These are phyloP conservation scores for Felis catus DNA, from an alignment of 2,113 vertebrate species.

Conservation along the genomic window DNA sequence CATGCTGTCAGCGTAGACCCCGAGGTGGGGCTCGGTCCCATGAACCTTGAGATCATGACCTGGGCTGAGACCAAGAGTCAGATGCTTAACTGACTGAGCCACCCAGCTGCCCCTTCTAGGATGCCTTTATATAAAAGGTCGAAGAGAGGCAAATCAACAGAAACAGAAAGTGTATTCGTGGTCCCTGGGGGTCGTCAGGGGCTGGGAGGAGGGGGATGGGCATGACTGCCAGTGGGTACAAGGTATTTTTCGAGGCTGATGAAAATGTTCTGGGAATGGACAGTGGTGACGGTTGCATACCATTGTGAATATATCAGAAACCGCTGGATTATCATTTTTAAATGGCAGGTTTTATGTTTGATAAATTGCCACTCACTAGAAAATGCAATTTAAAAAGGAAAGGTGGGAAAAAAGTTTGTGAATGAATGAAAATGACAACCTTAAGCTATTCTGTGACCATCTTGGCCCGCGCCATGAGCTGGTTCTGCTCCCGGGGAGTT, in stretches of 20 bases:
- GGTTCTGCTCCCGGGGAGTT: neutral
- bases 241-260: neutral
- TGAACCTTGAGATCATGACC: too few species aligned
- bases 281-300: too few species aligned
- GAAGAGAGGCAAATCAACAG: too few species aligned
- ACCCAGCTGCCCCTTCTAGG: too few species aligned
- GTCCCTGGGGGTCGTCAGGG: accelerated
- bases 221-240: too few species aligned
- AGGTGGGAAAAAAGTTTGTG: neutral
- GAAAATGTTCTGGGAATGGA: neutral
- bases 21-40: too few species aligned
- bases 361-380: neutral
- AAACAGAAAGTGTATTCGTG: too few species aligned
- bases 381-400: neutral
- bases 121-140: too few species aligned
- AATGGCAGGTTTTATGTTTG: neutral
- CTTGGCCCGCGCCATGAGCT: accelerated
- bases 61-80: too few species aligned
- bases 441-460: too few species aligned
- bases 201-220: neutral
- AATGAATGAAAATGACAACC: accelerated
- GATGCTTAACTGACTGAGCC: too few species aligned
- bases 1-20: too few species aligned
- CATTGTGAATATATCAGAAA: neutral
- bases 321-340: neutral